Evolutionary conservation across 2,113 vertebrate species (phyloP), one percentile per base, ranked within the genome.

Genomic region (Boleophthalmus pectinirostris): DNA sequence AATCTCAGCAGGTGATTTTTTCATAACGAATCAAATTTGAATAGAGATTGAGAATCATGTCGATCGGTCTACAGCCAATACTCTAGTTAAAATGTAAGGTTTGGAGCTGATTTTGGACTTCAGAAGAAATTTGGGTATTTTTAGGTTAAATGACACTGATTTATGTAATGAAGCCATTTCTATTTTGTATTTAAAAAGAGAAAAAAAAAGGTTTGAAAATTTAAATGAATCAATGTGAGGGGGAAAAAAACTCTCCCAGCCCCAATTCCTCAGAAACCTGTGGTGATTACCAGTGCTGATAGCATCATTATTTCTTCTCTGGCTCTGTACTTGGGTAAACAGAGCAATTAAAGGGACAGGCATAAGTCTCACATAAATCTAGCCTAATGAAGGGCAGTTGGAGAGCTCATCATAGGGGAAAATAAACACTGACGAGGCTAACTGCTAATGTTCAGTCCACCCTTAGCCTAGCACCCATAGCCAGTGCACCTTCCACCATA

Each of bases 241-340:
- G 9, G n/a, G n/a, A n/a, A n/a, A 38, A 43, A 43, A 43, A 43
- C 9, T 43, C 38, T 10, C 38, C 9, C 38, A 43, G 38, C 38
- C 10, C 38, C 10, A 43, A 43, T 43, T 43, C 38, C 1, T 43
- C 38, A 10, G 38, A 85, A 82, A 89, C 73, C 78, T 73, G 75
- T 83, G 85, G 89, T 92, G 90, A 92, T 91, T 90, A 91, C 80
- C 78, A 79, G 82, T 72, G 80, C 85, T 88, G 90, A 92, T 90
- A 82, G 81, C 80, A 77, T 88, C 88, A 88, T 92, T 88, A 89
- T 79, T 90, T 80, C 85, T 84, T 80, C 74, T 78, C 81, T 80
- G 83, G 88, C 85, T 61, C 81, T 85, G 79, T 86, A 79, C 87
- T 91, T 87, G 83, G 84, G 86, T 91, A 92, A 92, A 90, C 90